Conservation (phyloP, 2,113 vertebrate genomes). For the Melanostigma gelatinosum region DNA sequence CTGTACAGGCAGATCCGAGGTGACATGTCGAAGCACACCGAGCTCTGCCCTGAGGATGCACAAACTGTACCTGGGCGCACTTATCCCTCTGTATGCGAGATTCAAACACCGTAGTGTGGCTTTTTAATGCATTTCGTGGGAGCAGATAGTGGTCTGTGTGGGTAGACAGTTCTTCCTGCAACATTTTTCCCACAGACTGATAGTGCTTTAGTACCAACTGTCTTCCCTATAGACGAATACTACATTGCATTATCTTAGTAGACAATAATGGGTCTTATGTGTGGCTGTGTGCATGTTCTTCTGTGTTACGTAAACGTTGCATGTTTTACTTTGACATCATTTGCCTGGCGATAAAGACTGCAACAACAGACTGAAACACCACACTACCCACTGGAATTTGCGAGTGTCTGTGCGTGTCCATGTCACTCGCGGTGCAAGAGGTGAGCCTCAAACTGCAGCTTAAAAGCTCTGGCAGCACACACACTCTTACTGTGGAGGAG, state of each 20-base stretch:
- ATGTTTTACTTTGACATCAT: neutral
- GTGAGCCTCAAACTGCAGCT: slow-evolving; percentile 10
- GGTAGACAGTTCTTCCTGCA: slow-evolving; percentile 29
- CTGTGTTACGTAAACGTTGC: neutral
- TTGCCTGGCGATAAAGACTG: neutral
- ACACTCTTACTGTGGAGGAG: slow-evolving; percentile 22
- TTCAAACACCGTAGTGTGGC: slow-evolving; percentile 12
- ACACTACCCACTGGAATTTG: neutral
- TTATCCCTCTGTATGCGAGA: neutral
- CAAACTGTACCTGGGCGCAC: slow-evolving; percentile 6
- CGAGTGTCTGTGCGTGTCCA: neutral
- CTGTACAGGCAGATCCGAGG: slow-evolving; percentile 26
- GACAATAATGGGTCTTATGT: neutral
- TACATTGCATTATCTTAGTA: neutral
- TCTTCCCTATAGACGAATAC: neutral
- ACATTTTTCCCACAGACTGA: neutral
- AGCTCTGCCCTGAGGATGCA: slow-evolving; percentile 28
- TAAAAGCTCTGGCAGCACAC: slow-evolving; percentile 33
- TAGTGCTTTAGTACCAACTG: neutral
- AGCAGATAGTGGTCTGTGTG: slow-evolving; percentile 29
- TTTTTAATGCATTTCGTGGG: slow-evolving; percentile 5
- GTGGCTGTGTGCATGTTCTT: no score
- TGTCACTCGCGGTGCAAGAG: slow-evolving; percentile 1
- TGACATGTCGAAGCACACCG: slow-evolving; percentile 18
- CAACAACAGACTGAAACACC: neutral